Percentiles rank a stretch among this genome's conserved stretches.
Conservation (phyloP, 2,888 invertebrate genomes). For the Diachrysia chrysitis region DNA sequence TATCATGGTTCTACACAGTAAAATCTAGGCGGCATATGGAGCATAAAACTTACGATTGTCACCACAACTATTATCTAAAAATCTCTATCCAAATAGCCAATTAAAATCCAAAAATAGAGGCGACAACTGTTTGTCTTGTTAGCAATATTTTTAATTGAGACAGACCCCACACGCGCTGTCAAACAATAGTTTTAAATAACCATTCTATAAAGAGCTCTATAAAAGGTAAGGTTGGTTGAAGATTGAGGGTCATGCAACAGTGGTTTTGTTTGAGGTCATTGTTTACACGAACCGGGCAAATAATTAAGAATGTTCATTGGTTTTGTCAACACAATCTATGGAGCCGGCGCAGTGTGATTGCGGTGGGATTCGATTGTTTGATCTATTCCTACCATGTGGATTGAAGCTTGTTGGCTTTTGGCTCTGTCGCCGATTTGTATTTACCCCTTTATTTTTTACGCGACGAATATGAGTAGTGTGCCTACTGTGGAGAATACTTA, state of each 20-base stretch:
- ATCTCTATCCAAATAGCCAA: constrained; percentile 84
- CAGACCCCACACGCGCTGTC: constrained; percentile 77
- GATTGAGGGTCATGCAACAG: constrained; percentile 62
- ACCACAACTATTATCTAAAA: constrained; percentile 68
- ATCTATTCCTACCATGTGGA: constrained; percentile 69
- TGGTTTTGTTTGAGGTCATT: constrained; percentile 78
- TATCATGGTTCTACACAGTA: not conserved
- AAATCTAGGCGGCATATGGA: constrained; percentile 33
- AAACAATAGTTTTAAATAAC: constrained; percentile 79
- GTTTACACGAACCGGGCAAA: constrained; percentile 85
- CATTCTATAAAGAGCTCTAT: constrained; percentile 62
- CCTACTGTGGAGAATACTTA: not conserved
- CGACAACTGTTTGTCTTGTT: constrained; percentile 87
- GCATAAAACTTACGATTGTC: constrained; percentile 41
- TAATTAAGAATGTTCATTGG: constrained; percentile 89
- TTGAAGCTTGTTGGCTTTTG: constrained; percentile 75
- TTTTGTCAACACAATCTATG: constrained; percentile 84
- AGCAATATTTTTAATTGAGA: constrained; percentile 88
- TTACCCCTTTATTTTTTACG: constrained; percentile 57
- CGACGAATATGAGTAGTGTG: constrained; percentile 7
- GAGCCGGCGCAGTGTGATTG: constrained; percentile 71
- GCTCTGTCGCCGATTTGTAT: constrained; percentile 57
- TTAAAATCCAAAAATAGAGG: constrained; percentile 79
- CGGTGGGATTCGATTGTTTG: constrained; percentile 80
- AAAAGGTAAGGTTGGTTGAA: constrained; percentile 28